phyloP scores from a whole-genome alignment of 2,888 invertebrate species.

The Peribatodes rhomboidaria region DNA sequence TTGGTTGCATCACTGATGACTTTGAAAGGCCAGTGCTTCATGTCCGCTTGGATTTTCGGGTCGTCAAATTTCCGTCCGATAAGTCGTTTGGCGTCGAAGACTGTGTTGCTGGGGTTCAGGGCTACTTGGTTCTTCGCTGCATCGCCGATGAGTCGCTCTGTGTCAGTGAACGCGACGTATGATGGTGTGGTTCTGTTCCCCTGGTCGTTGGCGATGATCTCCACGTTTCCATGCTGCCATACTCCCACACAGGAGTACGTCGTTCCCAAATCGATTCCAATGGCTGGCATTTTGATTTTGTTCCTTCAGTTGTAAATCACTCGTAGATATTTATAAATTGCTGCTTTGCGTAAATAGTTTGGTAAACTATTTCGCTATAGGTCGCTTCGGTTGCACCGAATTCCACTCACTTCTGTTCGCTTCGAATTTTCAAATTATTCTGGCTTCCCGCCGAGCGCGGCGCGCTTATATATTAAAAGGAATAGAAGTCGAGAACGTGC shows the following conservation, averaged over 20 bases:
- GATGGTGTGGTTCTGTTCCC: slow-evolving; percentile 91
- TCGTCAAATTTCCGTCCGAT: slow-evolving; percentile 93
- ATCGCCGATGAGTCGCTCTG: slow-evolving; percentile 89
- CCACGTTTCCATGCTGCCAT: slow-evolving; percentile 90
- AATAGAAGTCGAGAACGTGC: slow-evolving; percentile 67
- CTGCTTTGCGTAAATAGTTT: slow-evolving; percentile 37
- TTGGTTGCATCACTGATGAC: slow-evolving; percentile 89
- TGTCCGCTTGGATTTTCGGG: slow-evolving; percentile 91
- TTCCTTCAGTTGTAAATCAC: slow-evolving; percentile 39
- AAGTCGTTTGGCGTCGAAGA: slow-evolving; percentile 92
- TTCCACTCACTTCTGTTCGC: slow-evolving; percentile 57
- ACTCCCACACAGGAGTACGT: slow-evolving; percentile 86
- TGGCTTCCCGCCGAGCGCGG: slow-evolving; percentile 66
- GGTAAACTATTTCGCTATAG: too few species aligned
- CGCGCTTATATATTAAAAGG: slow-evolving; percentile 64
- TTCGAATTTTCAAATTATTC: slow-evolving; percentile 70
- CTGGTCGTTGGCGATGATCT: slow-evolving; percentile 90
- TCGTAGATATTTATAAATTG: slow-evolving; percentile 25
- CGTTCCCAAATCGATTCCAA: slow-evolving; percentile 86
- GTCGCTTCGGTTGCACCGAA: slow-evolving; percentile 65
- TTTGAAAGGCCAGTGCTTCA: slow-evolving; percentile 94
- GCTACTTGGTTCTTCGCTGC: slow-evolving; percentile 91
- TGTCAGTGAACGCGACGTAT: slow-evolving; percentile 91
- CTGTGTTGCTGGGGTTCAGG: slow-evolving; percentile 91
- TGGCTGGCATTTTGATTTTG: slow-evolving; percentile 77